A percentile compares a stretch with the other conserved stretches of the same genome.
These are phyloP conservation scores for Hemiprocne comata DNA, from an alignment of 2,113 vertebrate genomes.

Conservation along the genomic window DNA sequence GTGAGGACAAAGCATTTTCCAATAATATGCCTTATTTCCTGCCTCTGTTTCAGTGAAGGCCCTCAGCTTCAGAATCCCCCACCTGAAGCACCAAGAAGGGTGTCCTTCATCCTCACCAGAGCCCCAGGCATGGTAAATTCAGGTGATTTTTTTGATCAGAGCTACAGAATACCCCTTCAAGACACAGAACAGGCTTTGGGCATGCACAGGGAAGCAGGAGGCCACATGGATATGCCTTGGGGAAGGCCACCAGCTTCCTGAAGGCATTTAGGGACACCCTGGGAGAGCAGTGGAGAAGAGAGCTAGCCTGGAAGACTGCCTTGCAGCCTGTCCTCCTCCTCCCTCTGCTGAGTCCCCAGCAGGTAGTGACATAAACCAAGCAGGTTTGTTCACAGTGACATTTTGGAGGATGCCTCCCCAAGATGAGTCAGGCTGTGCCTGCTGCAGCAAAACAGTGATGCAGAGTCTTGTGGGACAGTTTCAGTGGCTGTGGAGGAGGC, in stretches of 20 bases:
- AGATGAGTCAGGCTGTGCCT: constrained; percentile 58
- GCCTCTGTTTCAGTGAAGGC: neutral
- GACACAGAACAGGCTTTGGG: neutral
- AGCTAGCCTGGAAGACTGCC: constrained; percentile 1
- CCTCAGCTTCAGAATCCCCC: neutral
- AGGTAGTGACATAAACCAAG: constrained; percentile 45
- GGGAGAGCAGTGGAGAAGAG: neutral
- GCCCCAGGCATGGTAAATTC: neutral
- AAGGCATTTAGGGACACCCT: neutral
- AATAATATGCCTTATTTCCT: neutral
- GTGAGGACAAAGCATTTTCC: neutral
- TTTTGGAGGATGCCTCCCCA: constrained; percentile 49
- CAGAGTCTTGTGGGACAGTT: constrained; percentile 39
- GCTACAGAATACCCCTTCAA: neutral
- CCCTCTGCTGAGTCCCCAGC: neutral
- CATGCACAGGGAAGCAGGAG: neutral
- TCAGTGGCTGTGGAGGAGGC: constrained; percentile 33
- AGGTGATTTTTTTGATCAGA: neutral
- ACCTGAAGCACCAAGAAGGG: neutral
- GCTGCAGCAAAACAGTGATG: constrained; percentile 48
- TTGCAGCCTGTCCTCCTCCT: neutral
- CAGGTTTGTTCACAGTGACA: constrained; percentile 31
- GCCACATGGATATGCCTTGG: neutral
- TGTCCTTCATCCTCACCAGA: neutral
- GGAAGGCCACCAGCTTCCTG: neutral